Evolutionary conservation across 2,797 vertebrate species (phyloP).

Genomic region (Holocentrus rufus): DNA sequence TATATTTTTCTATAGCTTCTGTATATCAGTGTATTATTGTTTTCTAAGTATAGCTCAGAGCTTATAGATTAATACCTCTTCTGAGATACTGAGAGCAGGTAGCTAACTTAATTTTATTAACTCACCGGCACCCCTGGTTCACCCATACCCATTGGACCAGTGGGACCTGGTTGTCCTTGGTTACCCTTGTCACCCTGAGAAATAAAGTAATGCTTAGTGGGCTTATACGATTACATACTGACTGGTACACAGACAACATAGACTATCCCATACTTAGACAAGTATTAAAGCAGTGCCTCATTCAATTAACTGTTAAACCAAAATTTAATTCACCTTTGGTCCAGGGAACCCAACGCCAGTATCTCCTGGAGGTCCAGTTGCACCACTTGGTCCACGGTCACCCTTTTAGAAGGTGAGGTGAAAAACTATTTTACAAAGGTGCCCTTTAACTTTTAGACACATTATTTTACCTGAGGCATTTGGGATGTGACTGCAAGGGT

Average conservation of each 20-base stretch:
- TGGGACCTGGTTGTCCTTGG: conserved; percentile 75
- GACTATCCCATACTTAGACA: not conserved
- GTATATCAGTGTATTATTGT: too few relatives aligned
- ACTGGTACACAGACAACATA: not conserved
- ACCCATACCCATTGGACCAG: conserved; percentile 74
- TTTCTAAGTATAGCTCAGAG: not conserved
- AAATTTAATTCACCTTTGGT: conserved; percentile 72
- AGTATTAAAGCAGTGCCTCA: not conserved
- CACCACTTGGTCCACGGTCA: conserved; percentile 83
- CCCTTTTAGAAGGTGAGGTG: conserved; percentile 75
- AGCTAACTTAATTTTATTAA: conserved; percentile 7
- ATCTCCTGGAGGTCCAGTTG: conserved; percentile 81
- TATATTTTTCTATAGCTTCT: too few relatives aligned
- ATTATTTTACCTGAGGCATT: not conserved
- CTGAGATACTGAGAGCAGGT: not conserved
- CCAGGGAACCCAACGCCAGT: conserved; percentile 77
- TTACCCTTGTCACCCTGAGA: conserved; percentile 81
- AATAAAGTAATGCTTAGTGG: not conserved
- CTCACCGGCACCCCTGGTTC: conserved; percentile 78
- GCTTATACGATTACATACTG: not conserved
- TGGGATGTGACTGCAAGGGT: not conserved
- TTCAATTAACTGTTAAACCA: not conserved
- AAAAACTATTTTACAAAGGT: not conserved
- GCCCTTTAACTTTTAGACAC: not conserved
- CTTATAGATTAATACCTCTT: too few relatives aligned